Evolutionary conservation across 2,113 vertebrate species (phyloP).

Genomic region (Vicugna pacos): DNA sequence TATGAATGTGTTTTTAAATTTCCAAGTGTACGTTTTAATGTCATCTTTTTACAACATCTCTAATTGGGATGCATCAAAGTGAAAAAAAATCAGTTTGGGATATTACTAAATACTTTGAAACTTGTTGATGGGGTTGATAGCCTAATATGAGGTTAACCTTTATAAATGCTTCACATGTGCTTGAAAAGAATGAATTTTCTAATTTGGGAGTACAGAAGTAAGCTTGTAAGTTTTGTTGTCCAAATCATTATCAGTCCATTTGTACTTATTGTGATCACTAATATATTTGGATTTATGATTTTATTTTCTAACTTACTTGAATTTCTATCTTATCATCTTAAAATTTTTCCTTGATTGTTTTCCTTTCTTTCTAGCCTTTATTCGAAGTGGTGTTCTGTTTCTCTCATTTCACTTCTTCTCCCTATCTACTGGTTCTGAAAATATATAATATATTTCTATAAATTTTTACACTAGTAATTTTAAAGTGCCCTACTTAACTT

Average conservation of each 20-base stretch:
- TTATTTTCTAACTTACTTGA: not conserved
- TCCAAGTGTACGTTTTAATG: not conserved
- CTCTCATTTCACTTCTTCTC: not conserved
- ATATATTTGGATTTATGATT: not conserved
- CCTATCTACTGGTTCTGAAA: not conserved
- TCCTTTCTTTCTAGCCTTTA: not conserved
- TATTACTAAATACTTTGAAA: not conserved
- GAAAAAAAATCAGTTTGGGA: not conserved
- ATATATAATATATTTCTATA: not conserved
- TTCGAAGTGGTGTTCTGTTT: not conserved
- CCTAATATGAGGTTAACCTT: not conserved
- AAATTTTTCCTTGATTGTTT: not conserved
- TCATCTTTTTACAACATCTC: not conserved
- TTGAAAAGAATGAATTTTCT: not conserved
- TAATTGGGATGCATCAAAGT: not conserved
- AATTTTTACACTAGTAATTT: not conserved
- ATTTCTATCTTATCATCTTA: not conserved
- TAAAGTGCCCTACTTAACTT: not conserved
- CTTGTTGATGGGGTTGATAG: not conserved
- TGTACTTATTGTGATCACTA: not conserved
- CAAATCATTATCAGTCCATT: not conserved
- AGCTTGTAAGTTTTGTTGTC: not conserved
- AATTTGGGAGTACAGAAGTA: not conserved
- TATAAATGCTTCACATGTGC: not conserved
- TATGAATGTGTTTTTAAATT: not conserved